A percentile compares a stretch with the other conserved stretches of the same genome.
phyloP scores from a whole-genome alignment of 2,888 invertebrate species.

The Harpagoxenus sublaevis region DNA sequence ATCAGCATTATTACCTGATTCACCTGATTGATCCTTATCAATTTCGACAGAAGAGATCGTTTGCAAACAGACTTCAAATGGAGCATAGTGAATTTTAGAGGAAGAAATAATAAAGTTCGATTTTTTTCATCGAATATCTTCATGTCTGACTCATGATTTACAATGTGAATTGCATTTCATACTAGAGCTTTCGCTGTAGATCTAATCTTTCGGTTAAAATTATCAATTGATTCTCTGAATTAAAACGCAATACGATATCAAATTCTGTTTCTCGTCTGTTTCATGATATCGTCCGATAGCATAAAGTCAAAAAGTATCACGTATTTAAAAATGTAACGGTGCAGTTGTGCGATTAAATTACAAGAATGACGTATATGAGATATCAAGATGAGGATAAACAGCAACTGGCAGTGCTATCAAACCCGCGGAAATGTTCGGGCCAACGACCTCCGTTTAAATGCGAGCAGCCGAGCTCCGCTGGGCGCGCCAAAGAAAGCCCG shows the following conservation, averaged over 20 bases:
- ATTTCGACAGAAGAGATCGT: neutral
- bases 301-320: neutral
- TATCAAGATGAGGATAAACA: conserved; percentile 10
- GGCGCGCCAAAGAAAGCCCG: conserved; percentile 38
- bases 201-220: neutral
- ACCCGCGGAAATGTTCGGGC: conserved; percentile 35
- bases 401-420: conserved; percentile 31
- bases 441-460: conserved; percentile 46
- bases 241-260: neutral
- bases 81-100: neutral
- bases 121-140: neutral
- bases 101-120: neutral
- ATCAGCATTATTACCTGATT: neutral
- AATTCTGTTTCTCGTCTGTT: neutral
- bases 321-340: neutral
- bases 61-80: neutral
- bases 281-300: neutral
- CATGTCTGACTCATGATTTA: neutral
- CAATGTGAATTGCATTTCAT: neutral
- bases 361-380: conserved; percentile 6
- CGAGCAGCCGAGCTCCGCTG: conserved; percentile 14
- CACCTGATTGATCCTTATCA: conserved; percentile 8
- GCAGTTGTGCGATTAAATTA: conserved; percentile 10
- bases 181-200: neutral
- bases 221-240: neutral